Evolutionary conservation across 2,888 invertebrate species (phyloP), one percentile per base, ranked within the genome.

Genomic region (Acanthosepion pharaonis): DNA sequence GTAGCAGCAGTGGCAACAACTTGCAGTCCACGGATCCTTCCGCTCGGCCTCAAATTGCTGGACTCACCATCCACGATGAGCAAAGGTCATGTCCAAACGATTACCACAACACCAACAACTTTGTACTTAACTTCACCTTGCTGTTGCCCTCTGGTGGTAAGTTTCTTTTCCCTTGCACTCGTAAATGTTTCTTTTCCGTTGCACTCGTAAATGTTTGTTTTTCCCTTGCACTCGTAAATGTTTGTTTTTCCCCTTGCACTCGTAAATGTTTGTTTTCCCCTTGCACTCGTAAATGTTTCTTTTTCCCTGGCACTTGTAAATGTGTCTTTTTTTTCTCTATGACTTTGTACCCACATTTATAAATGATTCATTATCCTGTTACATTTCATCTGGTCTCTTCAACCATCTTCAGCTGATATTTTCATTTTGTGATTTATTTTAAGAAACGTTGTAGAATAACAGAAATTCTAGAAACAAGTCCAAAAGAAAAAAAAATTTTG

Each of bases 41-140:
- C 28, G 93, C 93, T n/a, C 93, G 93, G 6, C 93, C 93, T 53
- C 93, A 93, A 51, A 93, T 93, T 93, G 48, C 93, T 93, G 93
- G 93, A 53, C 49, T 93, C 53, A 93, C 93, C 53, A 93, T 93
- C 53, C 93, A 93, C 15, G 93, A 93, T 53, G 93, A 93, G 53
- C 93, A 93, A 49, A 49, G 93, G 9, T 53, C 93, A 49, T 93
- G 93, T 93, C 53, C 53, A 5, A 93, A 93, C 53, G 93, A 93
- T 53, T 93, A 93, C 93, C 93, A 53, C 49, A 49, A n/a, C 93
- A 78, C 78, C 78, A 93, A 93, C 53, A 93, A 93, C 53, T 93
- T 93, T 93, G 93, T 53, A 25, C 93, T 93, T 93, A 93, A 93
- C 53, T 93, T 93, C 93, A 93, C 93, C n/a, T 42, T 93, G n/a